phyloP scores from a whole-genome alignment of 2,797 vertebrate species.

The Chelonia mydas region DNA sequence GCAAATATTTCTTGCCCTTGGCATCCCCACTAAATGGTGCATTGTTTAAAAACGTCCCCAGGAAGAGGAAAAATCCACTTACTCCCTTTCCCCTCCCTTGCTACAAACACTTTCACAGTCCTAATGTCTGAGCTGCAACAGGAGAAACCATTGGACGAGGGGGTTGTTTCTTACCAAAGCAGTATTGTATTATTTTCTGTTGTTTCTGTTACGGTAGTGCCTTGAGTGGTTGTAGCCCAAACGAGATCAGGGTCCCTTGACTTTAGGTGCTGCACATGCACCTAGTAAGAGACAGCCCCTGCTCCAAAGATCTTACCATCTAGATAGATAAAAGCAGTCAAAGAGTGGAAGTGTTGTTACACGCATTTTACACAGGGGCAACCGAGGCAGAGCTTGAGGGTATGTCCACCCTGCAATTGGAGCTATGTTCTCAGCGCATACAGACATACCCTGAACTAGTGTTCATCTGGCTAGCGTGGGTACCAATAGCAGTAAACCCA shows the following conservation, averaged over 20 bases:
- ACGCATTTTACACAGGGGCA: background rate
- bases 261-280: background rate
- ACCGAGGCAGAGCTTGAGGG: background rate
- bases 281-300: background rate
- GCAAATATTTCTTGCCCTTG: background rate
- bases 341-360: background rate
- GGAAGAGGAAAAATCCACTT: background rate
- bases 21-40: background rate
- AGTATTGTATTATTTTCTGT: background rate
- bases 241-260: background rate
- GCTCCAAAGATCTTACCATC: background rate
- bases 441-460: too few relatives aligned
- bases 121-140: background rate
- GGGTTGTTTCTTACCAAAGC: background rate
- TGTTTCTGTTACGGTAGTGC: background rate
- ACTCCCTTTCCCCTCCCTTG: background rate
- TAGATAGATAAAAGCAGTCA: background rate
- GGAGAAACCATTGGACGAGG: background rate
- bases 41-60: background rate
- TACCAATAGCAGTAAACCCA: too few relatives aligned
- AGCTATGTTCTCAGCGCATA: background rate
- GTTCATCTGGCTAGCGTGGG: too few relatives aligned
- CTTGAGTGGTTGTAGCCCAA: background rate
- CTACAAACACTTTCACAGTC: background rate
- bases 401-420: background rate